Evolutionary conservation across 2,797 vertebrate genomes (phyloP).

Genomic region (Schizopygopsis pylzovi): DNA sequence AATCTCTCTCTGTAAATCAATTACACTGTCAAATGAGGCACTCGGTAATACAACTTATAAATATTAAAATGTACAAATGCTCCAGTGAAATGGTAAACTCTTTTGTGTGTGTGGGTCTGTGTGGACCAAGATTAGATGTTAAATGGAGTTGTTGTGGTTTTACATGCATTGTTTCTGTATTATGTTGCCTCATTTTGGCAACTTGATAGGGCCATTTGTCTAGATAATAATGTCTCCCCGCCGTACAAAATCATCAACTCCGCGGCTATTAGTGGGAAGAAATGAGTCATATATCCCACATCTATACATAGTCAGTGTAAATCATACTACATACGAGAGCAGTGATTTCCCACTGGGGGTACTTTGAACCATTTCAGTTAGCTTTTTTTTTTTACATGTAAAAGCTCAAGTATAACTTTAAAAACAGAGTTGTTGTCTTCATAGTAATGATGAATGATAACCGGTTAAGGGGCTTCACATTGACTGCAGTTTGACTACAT

Average conservation of each 20-base stretch:
- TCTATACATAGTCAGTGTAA: slow-evolving; percentile 14
- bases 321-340: not conserved
- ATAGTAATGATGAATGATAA: not conserved
- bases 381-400: not conserved
- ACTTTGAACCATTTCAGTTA: not conserved
- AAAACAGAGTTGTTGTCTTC: not conserved
- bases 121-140: not conserved
- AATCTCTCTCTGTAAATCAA: not conserved
- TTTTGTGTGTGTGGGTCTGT: not conserved
- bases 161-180: slow-evolving; percentile 27
- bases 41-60: not conserved
- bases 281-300: slow-evolving; percentile 1
- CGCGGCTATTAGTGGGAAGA: not conserved
- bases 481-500: not conserved
- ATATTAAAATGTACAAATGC: slow-evolving; percentile 10
- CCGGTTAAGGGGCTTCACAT: not conserved
- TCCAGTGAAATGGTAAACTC: too few species aligned
- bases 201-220: slow-evolving; percentile 33
- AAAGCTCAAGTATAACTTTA: not conserved
- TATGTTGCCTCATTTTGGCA: slow-evolving; percentile 39
- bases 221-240: not conserved
- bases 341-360: not conserved
- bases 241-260: slow-evolving; percentile 5
- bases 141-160: slow-evolving; percentile 34
- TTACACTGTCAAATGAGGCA: not conserved